Conservation (phyloP, 1,140 invertebrate species). For the Tetraneura akinire region DNA sequence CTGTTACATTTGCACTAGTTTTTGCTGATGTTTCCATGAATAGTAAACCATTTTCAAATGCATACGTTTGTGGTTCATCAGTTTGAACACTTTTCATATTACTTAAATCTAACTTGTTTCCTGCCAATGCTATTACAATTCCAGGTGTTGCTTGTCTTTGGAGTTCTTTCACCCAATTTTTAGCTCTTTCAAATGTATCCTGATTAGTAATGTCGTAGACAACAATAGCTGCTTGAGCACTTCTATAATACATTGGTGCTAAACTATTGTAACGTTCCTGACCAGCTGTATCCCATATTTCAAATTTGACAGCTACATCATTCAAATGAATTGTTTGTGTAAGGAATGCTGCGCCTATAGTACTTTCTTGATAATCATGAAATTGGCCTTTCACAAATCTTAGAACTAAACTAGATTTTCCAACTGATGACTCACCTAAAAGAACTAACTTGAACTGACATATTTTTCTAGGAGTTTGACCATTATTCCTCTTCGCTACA, state of each 20-base stretch:
- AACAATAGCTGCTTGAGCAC: slow-evolving; percentile 97
- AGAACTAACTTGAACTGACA: slow-evolving; percentile 99
- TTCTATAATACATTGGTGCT: slow-evolving; percentile 99
- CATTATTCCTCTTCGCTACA: slow-evolving; percentile 81
- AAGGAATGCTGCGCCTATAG: slow-evolving; percentile 98
- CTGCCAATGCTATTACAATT: slow-evolving; percentile 98
- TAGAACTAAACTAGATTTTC: slow-evolving; percentile 97
- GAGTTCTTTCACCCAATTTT: slow-evolving; percentile 99
- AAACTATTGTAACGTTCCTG: slow-evolving; percentile 98
- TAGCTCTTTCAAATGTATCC: slow-evolving; percentile 98
- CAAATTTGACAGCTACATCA: slow-evolving; percentile 99
- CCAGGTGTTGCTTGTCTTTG: slow-evolving; percentile 97
- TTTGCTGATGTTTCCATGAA: slow-evolving; percentile 99
- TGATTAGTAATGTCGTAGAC: slow-evolving; percentile 99
- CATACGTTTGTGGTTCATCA: slow-evolving; percentile 97
- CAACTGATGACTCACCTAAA: slow-evolving; percentile 97
- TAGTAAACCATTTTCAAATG: slow-evolving; percentile 97
- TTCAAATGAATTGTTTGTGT: slow-evolving; percentile 99
- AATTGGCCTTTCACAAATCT: slow-evolving; percentile 99
- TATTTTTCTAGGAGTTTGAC: slow-evolving; percentile 92
- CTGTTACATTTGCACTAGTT: slow-evolving; percentile 99
- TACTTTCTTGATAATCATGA: slow-evolving; percentile 99
- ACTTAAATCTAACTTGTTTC: slow-evolving; percentile 97
- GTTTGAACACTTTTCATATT: slow-evolving; percentile 92
- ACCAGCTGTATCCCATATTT: slow-evolving; percentile 98